These are phyloP conservation scores for Alcedo quadribrachys DNA, from an alignment of 2,797 vertebrate species.

Conservation along the genomic window DNA sequence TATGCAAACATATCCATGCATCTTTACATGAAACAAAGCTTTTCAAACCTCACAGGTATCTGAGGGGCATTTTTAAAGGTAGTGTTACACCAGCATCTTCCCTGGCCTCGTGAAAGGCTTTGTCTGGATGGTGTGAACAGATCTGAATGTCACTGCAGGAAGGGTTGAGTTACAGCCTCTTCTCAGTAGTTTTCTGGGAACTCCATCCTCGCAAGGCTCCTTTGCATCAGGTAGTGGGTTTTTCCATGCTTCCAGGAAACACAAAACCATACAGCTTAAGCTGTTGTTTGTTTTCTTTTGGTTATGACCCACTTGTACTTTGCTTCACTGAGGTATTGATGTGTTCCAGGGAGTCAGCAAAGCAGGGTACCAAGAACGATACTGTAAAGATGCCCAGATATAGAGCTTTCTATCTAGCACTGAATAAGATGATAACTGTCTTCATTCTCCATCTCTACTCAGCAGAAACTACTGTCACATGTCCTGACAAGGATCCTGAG, in stretches of 20 bases:
- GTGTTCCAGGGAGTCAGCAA: neutral
- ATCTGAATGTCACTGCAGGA: neutral
- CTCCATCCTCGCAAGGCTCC: neutral
- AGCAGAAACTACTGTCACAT: slow-evolving; percentile 60
- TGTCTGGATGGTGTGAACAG: neutral
- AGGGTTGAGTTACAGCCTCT: neutral
- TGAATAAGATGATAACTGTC: neutral
- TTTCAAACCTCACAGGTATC: neutral
- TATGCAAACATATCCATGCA: neutral
- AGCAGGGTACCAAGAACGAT: neutral
- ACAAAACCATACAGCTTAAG: neutral
- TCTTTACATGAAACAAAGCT: neutral
- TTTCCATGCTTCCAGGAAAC: slow-evolving; percentile 28
- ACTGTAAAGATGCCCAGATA: neutral
- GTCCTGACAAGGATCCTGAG: slow-evolving; percentile 87
- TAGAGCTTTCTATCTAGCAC: neutral
- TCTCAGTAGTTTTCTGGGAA: neutral
- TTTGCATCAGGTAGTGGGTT: neutral
- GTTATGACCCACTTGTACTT: neutral
- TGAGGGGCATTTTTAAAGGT: neutral
- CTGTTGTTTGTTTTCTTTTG: slow-evolving; percentile 24
- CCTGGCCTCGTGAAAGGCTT: neutral
- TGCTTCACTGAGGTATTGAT: neutral
- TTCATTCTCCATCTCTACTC: neutral
- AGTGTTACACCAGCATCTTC: neutral